These are phyloP conservation scores for Catalaphyllia jardinei DNA, from an alignment of 64 coral and sea anemone species.

Conservation along the genomic window DNA sequence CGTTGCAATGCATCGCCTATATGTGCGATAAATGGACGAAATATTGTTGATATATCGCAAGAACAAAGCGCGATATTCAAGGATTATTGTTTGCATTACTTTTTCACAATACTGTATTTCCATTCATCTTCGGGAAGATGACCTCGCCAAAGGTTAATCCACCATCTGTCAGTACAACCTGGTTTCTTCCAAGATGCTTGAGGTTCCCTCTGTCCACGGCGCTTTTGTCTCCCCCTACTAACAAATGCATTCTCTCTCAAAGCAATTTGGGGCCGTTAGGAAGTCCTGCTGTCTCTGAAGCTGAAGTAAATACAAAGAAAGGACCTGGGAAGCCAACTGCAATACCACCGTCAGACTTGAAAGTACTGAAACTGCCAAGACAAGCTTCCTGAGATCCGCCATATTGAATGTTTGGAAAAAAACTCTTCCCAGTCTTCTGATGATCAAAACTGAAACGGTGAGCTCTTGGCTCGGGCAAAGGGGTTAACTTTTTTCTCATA, in stretches of 20 bases:
- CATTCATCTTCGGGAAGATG: conserved; percentile 35
- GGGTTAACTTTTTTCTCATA: too few relatives aligned
- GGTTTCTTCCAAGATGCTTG: conserved; percentile 40
- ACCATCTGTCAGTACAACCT: conserved; percentile 45
- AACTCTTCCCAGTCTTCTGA: too few relatives aligned
- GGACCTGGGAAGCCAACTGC: neutral
- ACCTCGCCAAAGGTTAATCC: conserved; percentile 47
- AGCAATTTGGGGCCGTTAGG: neutral
- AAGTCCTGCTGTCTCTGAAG: conserved; percentile 6
- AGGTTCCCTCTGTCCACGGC: neutral
- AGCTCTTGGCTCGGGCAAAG: too few relatives aligned
- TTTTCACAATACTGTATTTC: conserved; percentile 27
- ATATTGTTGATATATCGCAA: too few relatives aligned
- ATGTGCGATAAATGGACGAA: too few relatives aligned
- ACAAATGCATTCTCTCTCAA: conserved; percentile 14
- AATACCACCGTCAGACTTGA: neutral
- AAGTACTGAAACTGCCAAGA: neutral
- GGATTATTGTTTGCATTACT: too few relatives aligned
- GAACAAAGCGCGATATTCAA: too few relatives aligned
- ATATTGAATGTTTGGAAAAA: too few relatives aligned
- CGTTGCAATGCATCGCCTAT: too few relatives aligned
- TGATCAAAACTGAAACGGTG: too few relatives aligned
- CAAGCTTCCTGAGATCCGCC: neutral
- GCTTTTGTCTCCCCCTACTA: conserved; percentile 1
- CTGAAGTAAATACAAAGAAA: neutral